Percentiles rank a stretch among this genome's conserved stretches.
Evolutionary conservation across 2,113 vertebrate species (phyloP).

Genomic region (Trogon surrucura): DNA sequence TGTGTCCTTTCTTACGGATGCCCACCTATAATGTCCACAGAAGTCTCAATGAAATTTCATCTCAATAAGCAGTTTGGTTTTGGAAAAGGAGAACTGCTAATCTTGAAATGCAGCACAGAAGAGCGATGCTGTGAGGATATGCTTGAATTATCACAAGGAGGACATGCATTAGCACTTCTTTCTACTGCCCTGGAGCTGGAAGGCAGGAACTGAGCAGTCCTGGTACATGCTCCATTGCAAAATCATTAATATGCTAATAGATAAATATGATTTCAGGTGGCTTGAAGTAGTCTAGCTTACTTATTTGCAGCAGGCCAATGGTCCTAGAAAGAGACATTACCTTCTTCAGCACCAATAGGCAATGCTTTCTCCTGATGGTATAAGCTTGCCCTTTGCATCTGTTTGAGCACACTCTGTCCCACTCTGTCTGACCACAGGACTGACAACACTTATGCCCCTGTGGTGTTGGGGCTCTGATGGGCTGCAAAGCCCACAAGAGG

Average conservation of each 20-base stretch:
- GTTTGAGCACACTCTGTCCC: neutral
- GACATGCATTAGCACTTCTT: neutral
- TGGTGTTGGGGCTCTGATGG: neutral
- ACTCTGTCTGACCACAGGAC: neutral
- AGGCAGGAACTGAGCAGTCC: neutral
- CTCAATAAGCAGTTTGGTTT: conserved; percentile 24
- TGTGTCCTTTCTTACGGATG: neutral
- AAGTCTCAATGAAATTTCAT: conserved; percentile 23
- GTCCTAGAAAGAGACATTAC: neutral
- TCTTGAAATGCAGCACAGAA: neutral
- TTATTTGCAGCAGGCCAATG: neutral
- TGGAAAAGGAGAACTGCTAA: neutral
- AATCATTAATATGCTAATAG: neutral
- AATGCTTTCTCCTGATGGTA: neutral
- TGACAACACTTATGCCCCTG: neutral
- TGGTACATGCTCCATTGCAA: neutral
- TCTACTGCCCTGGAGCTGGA: neutral
- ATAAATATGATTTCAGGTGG: neutral
- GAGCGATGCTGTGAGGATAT: neutral
- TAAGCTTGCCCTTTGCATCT: neutral
- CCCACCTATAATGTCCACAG: neutral
- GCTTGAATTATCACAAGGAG: neutral
- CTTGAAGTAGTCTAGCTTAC: neutral
- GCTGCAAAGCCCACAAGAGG: neutral
- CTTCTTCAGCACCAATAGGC: neutral